Conservation (phyloP, 92 coral and sea anemone genomes). For the Meandrina meandrites region DNA sequence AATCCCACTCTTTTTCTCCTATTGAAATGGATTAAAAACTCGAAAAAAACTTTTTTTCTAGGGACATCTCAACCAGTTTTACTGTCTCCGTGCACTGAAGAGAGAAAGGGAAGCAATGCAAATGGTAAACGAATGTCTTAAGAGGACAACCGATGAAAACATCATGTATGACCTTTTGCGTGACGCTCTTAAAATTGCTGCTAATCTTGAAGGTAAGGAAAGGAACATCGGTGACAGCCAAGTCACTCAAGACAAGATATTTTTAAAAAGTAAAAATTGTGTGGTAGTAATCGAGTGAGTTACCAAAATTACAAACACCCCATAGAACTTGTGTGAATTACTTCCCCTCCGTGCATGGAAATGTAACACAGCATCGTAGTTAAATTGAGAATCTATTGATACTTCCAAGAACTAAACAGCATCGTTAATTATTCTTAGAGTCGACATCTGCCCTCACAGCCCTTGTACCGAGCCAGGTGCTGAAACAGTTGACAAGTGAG, state of each 20-base stretch:
- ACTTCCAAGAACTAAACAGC: not conserved
- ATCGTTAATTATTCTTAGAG: not conserved
- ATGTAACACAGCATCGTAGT: no score
- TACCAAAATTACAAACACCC: no score
- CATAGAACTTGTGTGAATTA: no score
- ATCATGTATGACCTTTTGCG: not conserved
- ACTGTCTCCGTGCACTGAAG: constrained; percentile 4
- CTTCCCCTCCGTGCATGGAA: no score
- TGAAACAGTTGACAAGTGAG: constrained; percentile 40
- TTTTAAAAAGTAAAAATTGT: no score
- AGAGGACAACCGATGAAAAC: constrained; percentile 11
- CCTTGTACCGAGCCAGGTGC: constrained; percentile 52
- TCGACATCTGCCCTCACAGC: constrained; percentile 62
- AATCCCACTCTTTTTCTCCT: not conserved
- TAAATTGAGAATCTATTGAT: no score
- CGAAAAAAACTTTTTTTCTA: constrained; percentile 14
- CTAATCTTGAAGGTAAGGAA: constrained; percentile 20
- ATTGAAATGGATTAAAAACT: constrained; percentile 17
- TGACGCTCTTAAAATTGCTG: constrained; percentile 29
- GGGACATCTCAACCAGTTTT: constrained; percentile 14
- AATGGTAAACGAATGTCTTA: constrained; percentile 31
- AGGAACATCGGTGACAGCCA: no score
- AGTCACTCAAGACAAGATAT: no score
- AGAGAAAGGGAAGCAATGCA: constrained; percentile 28
- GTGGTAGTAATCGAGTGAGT: no score